phyloP scores from a whole-genome alignment of 1,140 invertebrate species.

The Eufriesea mexicana region DNA sequence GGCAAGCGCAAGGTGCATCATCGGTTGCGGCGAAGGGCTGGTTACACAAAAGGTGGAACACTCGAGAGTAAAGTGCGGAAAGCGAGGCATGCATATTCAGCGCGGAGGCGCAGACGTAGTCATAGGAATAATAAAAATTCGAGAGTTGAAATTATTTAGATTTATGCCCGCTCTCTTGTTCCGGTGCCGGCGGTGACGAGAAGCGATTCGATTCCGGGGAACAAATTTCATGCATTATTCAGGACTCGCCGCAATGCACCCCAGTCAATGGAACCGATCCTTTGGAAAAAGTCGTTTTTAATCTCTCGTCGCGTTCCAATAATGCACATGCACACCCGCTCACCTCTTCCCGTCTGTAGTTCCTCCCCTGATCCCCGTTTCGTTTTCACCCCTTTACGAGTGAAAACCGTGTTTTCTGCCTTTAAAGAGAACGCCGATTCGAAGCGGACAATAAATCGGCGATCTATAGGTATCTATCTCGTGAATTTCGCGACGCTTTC shows the following conservation, averaged over 20 bases:
- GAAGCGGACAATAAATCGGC: constrained; percentile 32
- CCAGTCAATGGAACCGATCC: constrained; percentile 75
- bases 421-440: constrained; percentile 16
- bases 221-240: constrained; percentile 82
- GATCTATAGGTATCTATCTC: constrained; percentile 22
- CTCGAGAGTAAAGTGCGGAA: constrained; percentile 61
- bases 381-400: constrained; percentile 44
- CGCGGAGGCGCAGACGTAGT: constrained; percentile 57
- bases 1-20: constrained; percentile 36
- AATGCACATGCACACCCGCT: constrained; percentile 47
- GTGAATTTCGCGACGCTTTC: not conserved
- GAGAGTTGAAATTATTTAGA: constrained; percentile 81
- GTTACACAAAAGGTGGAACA: constrained; percentile 65
- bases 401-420: constrained; percentile 40
- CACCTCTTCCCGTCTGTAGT: not conserved
- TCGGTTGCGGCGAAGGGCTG: constrained; percentile 34
- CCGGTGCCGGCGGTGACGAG: constrained; percentile 74
- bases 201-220: constrained; percentile 77
- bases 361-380: not conserved
- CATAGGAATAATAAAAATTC: constrained; percentile 78
- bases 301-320: constrained; percentile 71
- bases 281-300: constrained; percentile 76
- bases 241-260: constrained; percentile 71
- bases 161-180: constrained; percentile 80
- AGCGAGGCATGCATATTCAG: constrained; percentile 76